Evolutionary conservation across 2,797 vertebrate species (phyloP), one percentile per base, ranked within the genome.

Genomic region (Menidia menidia): DNA sequence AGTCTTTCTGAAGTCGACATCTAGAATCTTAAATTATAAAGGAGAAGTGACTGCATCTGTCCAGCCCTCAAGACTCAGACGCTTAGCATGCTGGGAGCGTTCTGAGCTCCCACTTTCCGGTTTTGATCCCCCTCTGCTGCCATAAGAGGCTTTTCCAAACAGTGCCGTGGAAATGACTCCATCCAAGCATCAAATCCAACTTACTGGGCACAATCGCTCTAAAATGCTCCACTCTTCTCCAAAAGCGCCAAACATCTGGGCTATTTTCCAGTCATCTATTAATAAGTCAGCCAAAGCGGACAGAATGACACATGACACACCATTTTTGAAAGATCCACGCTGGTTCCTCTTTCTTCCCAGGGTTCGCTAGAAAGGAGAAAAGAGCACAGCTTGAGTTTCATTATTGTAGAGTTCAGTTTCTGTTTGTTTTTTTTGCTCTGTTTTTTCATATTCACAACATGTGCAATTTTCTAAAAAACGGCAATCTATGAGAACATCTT

Each of bases 251-350:
- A 32, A 64, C 0, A 2, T 65, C 55, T 18, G 43, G 35, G 44
- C 69, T 61, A 78, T 83, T 85, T 71, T 68, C 78, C 53, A 59
- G 33, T 30, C 70, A 66, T 70, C 63, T 77, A 52, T 42, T 25
- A 25, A 1, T 25, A 25, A 62, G 56, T 63, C 80, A 73, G 68
- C 63, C 74, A 70, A 25, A 32, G 50, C 60, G 57, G 80, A 67
- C 70, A 68, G 15, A 61, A 52, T 82, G 82, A 84, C 73, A 81
- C 77, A 86, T 9, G 7, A 92, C 96, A 86, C 93, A 99, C 97
- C 96, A 4, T 99, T 96, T 92, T 99, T 99, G 93, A 99, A 99
- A 0, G 98, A 99, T 60, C 97, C 97, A 0, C 95, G 94, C 77
- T 95, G 89, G 90, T 86, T 94, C 77, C 94, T 95, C 81, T 90